These are phyloP conservation scores for Hipposideros armiger DNA, from an alignment of 2,113 vertebrate genomes.

Conservation along the genomic window DNA sequence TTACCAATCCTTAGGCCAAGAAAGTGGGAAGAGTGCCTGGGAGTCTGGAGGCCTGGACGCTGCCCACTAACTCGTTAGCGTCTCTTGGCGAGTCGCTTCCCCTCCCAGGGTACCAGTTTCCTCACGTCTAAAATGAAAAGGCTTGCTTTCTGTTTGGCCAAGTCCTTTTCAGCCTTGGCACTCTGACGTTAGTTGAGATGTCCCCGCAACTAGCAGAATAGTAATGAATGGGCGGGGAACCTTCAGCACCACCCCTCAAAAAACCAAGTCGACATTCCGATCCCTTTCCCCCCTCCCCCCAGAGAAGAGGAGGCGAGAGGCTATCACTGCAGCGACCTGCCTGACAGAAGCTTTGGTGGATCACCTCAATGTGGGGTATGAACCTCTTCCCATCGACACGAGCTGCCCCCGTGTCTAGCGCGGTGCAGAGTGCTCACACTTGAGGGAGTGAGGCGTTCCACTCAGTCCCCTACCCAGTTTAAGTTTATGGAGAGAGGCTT, in stretches of 20 bases:
- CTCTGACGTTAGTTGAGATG: not conserved
- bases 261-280: not conserved
- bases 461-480: not conserved
- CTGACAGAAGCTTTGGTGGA: constrained; percentile 96
- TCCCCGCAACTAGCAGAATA: not conserved
- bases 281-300: constrained; percentile 4
- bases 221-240: not conserved
- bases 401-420: not conserved
- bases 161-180: not conserved
- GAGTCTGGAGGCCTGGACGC: not conserved
- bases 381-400: not conserved
- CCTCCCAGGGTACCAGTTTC: not conserved
- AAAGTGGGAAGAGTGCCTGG: not conserved
- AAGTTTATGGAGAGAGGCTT: not conserved
- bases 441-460: not conserved
- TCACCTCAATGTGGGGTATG: constrained; percentile 96
- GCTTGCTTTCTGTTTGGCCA: not conserved
- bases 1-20: not conserved
- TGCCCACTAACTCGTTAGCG: not conserved
- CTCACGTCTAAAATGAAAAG: not conserved
- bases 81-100: not conserved
- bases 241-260: not conserved
- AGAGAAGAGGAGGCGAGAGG: constrained; percentile 94
- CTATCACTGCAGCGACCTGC: constrained; percentile 93
- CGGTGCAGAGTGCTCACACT: not conserved